These are phyloP conservation scores for Ibidorhyncha struthersii DNA, from an alignment of 2,113 vertebrate genomes.

Conservation along the genomic window DNA sequence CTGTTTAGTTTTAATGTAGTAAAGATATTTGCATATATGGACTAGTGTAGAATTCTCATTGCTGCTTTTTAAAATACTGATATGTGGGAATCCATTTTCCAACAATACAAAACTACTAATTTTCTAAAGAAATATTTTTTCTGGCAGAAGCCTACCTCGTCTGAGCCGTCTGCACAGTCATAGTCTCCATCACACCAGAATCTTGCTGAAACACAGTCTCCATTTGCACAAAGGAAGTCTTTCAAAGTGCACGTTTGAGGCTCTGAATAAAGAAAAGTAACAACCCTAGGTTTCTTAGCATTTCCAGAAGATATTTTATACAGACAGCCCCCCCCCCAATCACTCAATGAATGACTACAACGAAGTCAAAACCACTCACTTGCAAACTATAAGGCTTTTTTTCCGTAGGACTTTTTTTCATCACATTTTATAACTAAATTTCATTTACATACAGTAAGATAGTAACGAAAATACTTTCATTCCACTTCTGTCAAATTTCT, in stretches of 20 bases:
- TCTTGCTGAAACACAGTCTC: slow-evolving; percentile 93
- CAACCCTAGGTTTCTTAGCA: background rate
- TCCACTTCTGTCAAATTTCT: background rate
- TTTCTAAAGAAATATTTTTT: background rate
- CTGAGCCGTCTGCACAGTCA: slow-evolving; percentile 94
- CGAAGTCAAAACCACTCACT: background rate
- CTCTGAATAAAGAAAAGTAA: slow-evolving; percentile 74
- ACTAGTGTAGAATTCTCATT: background rate
- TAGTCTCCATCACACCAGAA: slow-evolving; percentile 98
- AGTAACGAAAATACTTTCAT: background rate
- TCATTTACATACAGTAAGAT: background rate
- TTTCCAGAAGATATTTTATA: background rate
- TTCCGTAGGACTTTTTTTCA: background rate
- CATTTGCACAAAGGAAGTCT: slow-evolving; percentile 92
- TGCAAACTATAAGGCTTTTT: background rate
- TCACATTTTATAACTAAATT: background rate
- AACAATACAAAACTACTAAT: background rate
- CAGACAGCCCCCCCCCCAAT: fast-evolving
- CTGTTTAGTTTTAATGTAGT: background rate
- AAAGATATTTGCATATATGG: background rate
- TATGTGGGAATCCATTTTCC: background rate
- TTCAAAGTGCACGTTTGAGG: slow-evolving; percentile 94
- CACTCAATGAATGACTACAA: background rate
- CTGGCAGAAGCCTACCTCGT: slow-evolving; percentile 83
- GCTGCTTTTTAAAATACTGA: background rate